Percentiles rank a stretch among this genome's conserved stretches.
These are phyloP conservation scores for Poecilia picta DNA, from an alignment of 2,797 vertebrate genomes.

Conservation along the genomic window DNA sequence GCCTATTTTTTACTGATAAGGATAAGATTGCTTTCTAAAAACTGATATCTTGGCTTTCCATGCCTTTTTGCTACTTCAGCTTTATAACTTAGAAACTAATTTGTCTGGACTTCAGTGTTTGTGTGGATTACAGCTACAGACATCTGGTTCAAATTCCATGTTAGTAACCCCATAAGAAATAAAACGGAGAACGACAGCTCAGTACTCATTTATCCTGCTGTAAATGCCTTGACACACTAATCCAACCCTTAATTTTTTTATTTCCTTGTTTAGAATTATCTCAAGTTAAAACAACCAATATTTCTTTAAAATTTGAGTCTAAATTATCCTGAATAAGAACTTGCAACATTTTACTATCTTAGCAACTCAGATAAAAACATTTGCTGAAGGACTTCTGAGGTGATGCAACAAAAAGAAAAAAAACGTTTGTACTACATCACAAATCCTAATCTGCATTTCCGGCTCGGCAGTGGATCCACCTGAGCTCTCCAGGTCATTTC, in stretches of 20 bases:
- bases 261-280: not conserved
- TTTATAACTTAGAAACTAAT: not conserved
- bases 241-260: not conserved
- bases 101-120: not conserved
- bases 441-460: not conserved
- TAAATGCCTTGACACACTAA: not conserved
- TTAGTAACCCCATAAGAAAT: not conserved
- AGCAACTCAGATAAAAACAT: not conserved
- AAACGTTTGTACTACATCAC: not conserved
- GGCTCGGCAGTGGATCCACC: constrained; percentile 10
- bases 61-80: not conserved
- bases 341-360: not conserved
- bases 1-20: not conserved
- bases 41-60: not conserved
- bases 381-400: not conserved
- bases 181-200: not conserved
- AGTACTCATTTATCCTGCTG: not conserved
- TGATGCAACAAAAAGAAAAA: not conserved
- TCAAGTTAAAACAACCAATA: not conserved
- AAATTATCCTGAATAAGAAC: not conserved
- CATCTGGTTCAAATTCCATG: not conserved
- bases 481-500: constrained; percentile 63
- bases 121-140: not conserved
- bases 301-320: not conserved
- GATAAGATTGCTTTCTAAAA: not conserved